Conservation (phyloP, 2,113 vertebrate species). For the Malaclemys terrapin region DNA sequence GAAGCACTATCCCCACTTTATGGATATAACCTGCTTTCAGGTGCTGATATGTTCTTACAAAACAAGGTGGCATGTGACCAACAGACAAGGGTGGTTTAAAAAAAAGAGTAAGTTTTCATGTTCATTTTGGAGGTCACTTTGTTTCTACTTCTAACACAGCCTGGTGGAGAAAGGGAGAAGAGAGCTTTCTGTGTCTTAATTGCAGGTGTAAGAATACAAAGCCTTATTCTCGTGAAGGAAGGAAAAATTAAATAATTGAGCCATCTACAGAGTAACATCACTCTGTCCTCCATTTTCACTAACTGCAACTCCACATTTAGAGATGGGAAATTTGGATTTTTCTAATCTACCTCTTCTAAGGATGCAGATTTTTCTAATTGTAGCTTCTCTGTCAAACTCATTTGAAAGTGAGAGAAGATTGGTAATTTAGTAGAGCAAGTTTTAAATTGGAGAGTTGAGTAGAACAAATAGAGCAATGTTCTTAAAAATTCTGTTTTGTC, state of each 20-base stretch:
- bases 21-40: background rate
- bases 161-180: background rate
- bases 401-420: background rate
- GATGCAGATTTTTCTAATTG: slow-evolving; percentile 27
- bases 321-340: background rate
- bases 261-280: background rate
- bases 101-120: background rate
- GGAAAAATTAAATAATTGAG: background rate
- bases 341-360: background rate
- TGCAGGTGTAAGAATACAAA: background rate
- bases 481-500: slow-evolving; percentile 56
- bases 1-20: background rate
- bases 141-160: background rate
- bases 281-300: rapidly evolving
- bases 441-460: slow-evolving; percentile 40
- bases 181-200: background rate
- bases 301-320: background rate
- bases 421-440: slow-evolving; percentile 37
- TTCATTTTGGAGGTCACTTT: background rate
- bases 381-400: background rate
- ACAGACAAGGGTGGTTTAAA: background rate
- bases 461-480: slow-evolving; percentile 15
- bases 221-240: background rate
- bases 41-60: background rate
- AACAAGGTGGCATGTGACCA: background rate